These are phyloP conservation scores for Chaetura pelagica DNA, from an alignment of 2,113 vertebrate species.

Conservation along the genomic window DNA sequence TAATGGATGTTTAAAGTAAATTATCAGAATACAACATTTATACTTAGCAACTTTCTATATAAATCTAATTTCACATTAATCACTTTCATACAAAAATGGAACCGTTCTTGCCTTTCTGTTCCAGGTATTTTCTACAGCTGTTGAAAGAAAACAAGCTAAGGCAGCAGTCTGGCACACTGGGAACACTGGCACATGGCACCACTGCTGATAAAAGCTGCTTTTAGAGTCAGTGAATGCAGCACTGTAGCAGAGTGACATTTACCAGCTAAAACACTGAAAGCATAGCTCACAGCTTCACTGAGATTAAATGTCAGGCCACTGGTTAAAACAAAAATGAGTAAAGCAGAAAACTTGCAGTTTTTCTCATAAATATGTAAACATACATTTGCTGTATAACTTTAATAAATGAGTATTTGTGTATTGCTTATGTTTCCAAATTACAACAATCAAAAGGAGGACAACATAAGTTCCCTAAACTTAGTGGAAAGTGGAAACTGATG, in stretches of 20 bases:
- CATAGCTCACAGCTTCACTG: slow-evolving; percentile 22
- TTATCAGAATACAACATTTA: neutral
- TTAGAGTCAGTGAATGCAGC: slow-evolving; percentile 66
- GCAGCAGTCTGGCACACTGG: neutral
- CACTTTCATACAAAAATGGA: neutral
- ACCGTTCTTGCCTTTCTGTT: neutral
- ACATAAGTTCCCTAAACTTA: neutral
- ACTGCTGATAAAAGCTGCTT: slow-evolving; percentile 69
- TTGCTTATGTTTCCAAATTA: neutral
- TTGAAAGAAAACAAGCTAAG: slow-evolving; percentile 31
- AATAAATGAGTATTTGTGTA: neutral
- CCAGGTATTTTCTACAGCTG: slow-evolving; percentile 7
- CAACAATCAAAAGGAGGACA: neutral
- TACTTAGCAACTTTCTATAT: neutral
- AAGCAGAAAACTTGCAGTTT: slow-evolving; percentile 25
- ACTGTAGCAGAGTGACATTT: slow-evolving; percentile 76
- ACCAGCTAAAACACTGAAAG: slow-evolving; percentile 63
- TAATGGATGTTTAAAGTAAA: neutral
- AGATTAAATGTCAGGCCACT: slow-evolving; percentile 71
- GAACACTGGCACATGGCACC: slow-evolving; percentile 53
- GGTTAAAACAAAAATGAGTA: slow-evolving; percentile 5
- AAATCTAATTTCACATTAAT: neutral
- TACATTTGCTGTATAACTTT: neutral
- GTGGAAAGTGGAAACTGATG: neutral
- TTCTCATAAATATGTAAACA: neutral